phyloP scores from a whole-genome alignment of 2,797 vertebrate genomes.

The Spea hammondii region DNA sequence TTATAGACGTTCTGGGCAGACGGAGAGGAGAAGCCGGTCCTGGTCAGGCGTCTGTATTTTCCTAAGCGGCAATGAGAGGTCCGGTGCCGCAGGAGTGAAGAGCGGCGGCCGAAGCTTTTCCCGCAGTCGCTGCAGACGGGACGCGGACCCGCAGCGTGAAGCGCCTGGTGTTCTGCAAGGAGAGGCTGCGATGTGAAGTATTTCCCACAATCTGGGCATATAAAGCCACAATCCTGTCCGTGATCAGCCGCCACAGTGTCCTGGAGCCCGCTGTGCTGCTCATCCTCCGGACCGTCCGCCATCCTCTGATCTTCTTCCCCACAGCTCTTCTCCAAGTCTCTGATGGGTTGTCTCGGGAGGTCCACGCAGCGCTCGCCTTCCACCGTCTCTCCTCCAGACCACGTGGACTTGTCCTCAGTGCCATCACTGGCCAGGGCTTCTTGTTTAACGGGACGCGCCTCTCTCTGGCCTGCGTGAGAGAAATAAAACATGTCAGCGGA shows the following conservation, averaged over 20 bases:
- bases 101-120: slow-evolving; percentile 22
- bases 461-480: too few relatives aligned
- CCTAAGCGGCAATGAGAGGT: slow-evolving; percentile 1
- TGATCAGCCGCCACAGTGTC: not conserved
- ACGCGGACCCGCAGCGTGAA: not conserved
- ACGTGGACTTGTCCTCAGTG: not conserved
- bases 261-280: not conserved
- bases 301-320: not conserved
- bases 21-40: not conserved
- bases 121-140: slow-evolving; percentile 24
- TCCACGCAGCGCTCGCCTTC: not conserved
- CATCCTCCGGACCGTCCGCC: not conserved
- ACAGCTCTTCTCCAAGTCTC: not conserved
- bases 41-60: not conserved
- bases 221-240: not conserved
- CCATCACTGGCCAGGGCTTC: not conserved
- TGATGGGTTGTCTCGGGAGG: not conserved
- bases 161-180: not conserved
- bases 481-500: too few relatives aligned
- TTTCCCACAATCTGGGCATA: slow-evolving; percentile 20
- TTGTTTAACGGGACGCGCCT: not conserved
- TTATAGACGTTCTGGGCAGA: slow-evolving; percentile 36
- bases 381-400: not conserved
- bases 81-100: slow-evolving; percentile 5
- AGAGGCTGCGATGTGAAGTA: slow-evolving; percentile 2